Evolutionary conservation across 2,113 vertebrate species (phyloP).

Genomic region (Xiphorhynchus elegans): DNA sequence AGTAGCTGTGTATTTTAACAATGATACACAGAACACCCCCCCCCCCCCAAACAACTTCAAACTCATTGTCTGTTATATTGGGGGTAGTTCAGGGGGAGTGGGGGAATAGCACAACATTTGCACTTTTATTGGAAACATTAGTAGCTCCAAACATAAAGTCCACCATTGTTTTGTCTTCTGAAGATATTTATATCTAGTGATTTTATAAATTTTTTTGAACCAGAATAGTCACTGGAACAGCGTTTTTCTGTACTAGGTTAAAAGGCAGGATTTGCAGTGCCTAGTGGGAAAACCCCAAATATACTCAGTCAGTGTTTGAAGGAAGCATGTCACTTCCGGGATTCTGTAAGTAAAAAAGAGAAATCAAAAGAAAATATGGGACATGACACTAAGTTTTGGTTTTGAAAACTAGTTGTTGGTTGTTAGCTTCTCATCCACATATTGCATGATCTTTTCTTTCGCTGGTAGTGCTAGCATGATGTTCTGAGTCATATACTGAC

Average conservation of each 20-base stretch:
- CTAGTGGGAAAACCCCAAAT: background rate
- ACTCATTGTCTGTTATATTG: background rate
- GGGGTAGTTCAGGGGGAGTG: background rate
- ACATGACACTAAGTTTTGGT: background rate
- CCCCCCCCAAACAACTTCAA: background rate
- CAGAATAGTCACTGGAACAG: background rate
- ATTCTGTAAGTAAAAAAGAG: background rate
- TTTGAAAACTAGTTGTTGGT: background rate
- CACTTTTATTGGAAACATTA: background rate
- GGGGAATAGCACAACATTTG: background rate
- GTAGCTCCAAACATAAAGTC: background rate
- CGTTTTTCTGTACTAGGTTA: background rate
- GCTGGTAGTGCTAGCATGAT: fast-evolving
- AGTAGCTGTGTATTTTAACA: background rate
- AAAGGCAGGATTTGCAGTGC: background rate
- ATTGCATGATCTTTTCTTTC: background rate
- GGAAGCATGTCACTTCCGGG: fast-evolving
- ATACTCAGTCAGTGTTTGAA: background rate
- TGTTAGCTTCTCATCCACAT: background rate
- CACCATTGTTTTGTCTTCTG: background rate
- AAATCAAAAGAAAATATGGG: background rate
- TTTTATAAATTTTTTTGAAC: background rate
- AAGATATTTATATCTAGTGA: background rate
- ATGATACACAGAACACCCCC: background rate
- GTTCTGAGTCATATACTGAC: background rate